Base-by-base conservation (phyloP, 2,113 vertebrate species). In the Pterophyllum scalare region DNA sequence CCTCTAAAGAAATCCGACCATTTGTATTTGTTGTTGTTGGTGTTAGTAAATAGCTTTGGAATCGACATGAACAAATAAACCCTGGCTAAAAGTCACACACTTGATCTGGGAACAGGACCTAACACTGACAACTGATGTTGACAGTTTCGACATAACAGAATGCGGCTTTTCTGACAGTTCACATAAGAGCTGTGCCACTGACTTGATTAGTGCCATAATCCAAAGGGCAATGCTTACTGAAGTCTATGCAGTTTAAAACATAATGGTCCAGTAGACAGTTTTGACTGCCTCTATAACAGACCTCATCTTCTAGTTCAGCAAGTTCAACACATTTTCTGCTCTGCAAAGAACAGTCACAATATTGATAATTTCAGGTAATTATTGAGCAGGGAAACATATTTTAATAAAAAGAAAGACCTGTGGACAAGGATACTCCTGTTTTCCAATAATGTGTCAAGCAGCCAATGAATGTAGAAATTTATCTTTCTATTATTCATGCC, bases 401-500 rank as follows among this genome's bases (percentile, higher is more conserved):
- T 80, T 67, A 54, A 82, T 75, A 77, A 72, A 72, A 76, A 43
- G 62, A 89, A 75, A 84, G 33, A 81, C 61, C 75, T 87, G 79
- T 49, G 57, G 77, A 93, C 83, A 90, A 58, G 85, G 61, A 87
- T 65, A 70, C 60, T 64, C 82, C 82, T 78, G 43, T 90, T 84
- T 80, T 92, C 80, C 91, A 89, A 82, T 77, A 82, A 81, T 75
- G 78, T 83, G 79, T 92, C 74, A 85, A 84, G 33, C 57, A 90
- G 87, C 90, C 91, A 93, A 81, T 89, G 88, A 78, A 78, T 81
- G 67, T 58, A 83, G 83, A 92, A 77, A 91, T 92, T 52, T 87
- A 88, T 91, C 64, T 89, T 87, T 91, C 77, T 93, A 90, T 92
- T 91, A 92, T 92, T 94, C 83, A 85, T 84, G 82, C 87, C 89